Evolutionary conservation across 2,888 invertebrate species (phyloP), one percentile per base, ranked within the genome.

Genomic region (Agapetus fuscipes): DNA sequence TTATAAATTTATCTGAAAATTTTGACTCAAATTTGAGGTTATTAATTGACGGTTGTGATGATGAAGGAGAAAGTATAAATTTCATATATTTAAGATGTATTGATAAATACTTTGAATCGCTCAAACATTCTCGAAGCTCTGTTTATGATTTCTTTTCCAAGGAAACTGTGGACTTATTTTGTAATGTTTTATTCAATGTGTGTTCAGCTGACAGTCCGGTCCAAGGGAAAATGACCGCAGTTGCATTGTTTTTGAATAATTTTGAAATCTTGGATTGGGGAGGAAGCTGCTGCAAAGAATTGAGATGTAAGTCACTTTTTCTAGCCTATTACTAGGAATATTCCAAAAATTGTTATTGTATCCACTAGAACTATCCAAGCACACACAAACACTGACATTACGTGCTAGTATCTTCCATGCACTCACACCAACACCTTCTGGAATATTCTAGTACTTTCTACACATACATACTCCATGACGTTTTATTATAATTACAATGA

Each of bases 21-120:
- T n/a, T n/a, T n/a, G n/a, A n/a, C n/a, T n/a, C n/a, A n/a, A n/a
- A n/a, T n/a, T n/a, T n/a, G n/a, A n/a, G n/a, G n/a, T n/a, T n/a
- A n/a, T n/a, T n/a, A n/a, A n/a, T n/a, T n/a, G n/a, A n/a, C n/a
- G n/a, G n/a, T 2, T 50, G 62, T 0, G 49, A 56, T 12, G 54
- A 48, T 6, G 61, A 59, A 38, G 60, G 59, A 29, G 64, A 64
- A 29, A 62, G 54, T 38, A 36, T 64, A 9, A 61, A 55, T 2
- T 59, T 59, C 47, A 53, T 64, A 11, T 66, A 62, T 48, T 52
- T 67, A 2, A 53, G 53, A 24, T 61, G 56, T 16, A 50, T 64
- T 1, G 48, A 51, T 5, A 45, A 48, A 5, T 52, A 50, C 34
- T 16, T 61, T 9, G 17, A 30, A 26, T 14, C 6, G 10, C 24